phyloP scores from a whole-genome alignment of 2,888 invertebrate species.

The Lithophane leautieri region DNA sequence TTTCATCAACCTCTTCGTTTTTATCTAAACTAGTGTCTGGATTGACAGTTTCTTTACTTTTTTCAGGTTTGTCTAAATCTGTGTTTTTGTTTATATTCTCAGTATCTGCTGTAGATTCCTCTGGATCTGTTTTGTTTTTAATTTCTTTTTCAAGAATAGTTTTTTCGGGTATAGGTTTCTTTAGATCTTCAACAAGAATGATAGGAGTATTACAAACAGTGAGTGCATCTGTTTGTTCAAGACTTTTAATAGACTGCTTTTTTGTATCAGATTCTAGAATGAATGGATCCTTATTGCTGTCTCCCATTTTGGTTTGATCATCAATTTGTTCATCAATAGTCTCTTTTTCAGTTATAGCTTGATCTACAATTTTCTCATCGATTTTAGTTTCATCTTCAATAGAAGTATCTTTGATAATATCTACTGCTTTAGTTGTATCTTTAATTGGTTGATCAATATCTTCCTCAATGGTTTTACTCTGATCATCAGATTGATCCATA shows the following conservation, averaged over 20 bases:
- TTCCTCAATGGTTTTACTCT: not conserved
- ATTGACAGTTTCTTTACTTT: slow-evolving; percentile 6
- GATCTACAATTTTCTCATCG: not conserved
- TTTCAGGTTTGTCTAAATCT: slow-evolving; percentile 7
- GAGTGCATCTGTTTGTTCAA: not conserved
- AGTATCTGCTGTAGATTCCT: not conserved
- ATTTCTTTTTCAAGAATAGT: not conserved
- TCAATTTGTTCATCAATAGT: not conserved
- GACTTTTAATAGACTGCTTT: not conserved
- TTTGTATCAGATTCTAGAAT: not conserved
- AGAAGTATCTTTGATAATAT: not conserved
- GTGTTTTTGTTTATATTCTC: not conserved
- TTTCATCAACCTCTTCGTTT: slow-evolving; percentile 16
- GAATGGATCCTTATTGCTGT: not conserved
- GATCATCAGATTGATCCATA: slow-evolving; percentile 7
- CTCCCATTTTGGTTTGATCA: slow-evolving; percentile 3
- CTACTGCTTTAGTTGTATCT: not conserved
- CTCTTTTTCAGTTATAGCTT: not conserved
- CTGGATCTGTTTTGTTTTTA: not conserved
- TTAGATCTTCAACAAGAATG: not conserved
- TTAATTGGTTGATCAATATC: slow-evolving; percentile 4
- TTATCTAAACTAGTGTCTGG: slow-evolving; percentile 8
- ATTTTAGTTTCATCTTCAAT: not conserved
- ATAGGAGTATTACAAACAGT: not conserved
- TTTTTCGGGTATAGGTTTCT: not conserved